Percentiles rank a stretch among this genome's conserved stretches.
These are phyloP conservation scores for Drosophila kanekoi DNA, from an alignment of 2,888 invertebrate genomes.

Conservation along the genomic window DNA sequence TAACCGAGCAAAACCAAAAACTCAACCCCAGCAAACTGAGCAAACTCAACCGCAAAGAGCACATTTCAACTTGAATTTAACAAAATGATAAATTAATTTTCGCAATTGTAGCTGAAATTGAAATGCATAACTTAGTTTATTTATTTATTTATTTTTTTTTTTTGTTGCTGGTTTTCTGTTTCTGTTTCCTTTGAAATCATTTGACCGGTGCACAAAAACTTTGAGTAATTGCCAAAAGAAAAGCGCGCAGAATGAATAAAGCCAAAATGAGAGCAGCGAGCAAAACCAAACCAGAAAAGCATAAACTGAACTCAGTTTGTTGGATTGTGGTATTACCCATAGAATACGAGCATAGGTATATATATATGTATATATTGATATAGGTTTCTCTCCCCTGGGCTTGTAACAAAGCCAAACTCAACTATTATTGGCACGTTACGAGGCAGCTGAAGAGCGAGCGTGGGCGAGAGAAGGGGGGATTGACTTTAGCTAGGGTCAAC, in stretches of 20 bases:
- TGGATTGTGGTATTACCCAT: conserved; percentile 31
- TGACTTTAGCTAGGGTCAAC: conserved; percentile 42
- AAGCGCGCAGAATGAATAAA: conserved; percentile 29
- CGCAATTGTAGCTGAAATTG: conserved; percentile 62
- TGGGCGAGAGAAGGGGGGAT: conserved; percentile 1
- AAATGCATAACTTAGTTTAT: conserved; percentile 62
- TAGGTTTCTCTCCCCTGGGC: conserved; percentile 16
- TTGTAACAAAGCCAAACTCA: conserved; percentile 67
- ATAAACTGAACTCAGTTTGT: conserved; percentile 54
- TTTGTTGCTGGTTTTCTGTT: conserved; percentile 9
- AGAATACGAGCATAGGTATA: conserved; percentile 9
- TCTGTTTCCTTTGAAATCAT: conserved; percentile 47
- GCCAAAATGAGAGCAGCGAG: conserved; percentile 11
- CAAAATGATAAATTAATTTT: conserved; percentile 71
- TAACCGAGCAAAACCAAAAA: conserved; percentile 10
- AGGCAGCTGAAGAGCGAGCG: conserved; percentile 17
- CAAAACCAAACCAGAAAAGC: conserved; percentile 25
- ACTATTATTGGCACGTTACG: conserved; percentile 74
- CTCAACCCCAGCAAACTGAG: conserved; percentile 8
- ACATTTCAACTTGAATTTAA: conserved; percentile 33
- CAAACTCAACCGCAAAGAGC: conserved; percentile 35
- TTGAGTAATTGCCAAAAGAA: conserved; percentile 74
- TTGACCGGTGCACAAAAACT: conserved; percentile 59
- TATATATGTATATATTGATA: conserved; percentile 38
- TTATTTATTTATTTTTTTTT: conserved; percentile 20